Evolutionary conservation across 2,113 vertebrate species (phyloP).

Genomic region (Equus przewalskii): DNA sequence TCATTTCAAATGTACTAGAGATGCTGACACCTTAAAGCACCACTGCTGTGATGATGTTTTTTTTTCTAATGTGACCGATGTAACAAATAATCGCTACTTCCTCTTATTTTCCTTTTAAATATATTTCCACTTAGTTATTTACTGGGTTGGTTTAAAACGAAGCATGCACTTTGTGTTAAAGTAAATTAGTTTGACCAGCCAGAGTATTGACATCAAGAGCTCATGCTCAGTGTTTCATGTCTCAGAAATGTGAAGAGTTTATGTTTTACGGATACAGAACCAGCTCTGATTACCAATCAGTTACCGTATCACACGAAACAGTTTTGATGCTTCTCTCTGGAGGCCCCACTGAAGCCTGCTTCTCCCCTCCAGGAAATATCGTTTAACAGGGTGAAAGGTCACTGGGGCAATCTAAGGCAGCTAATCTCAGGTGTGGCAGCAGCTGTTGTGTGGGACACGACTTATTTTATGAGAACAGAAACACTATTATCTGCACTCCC

Average conservation of each 20-base stretch:
- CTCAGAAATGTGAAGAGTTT: neutral
- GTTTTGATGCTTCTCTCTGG: slow-evolving; percentile 42
- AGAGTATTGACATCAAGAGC: neutral
- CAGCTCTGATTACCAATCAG: neutral
- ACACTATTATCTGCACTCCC: slow-evolving; percentile 64
- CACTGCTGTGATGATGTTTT: neutral
- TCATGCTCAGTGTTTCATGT: neutral
- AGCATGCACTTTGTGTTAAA: slow-evolving; percentile 9
- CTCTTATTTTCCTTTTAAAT: slow-evolving; percentile 53
- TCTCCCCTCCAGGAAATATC: slow-evolving; percentile 34
- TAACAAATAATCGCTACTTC: slow-evolving; percentile 15
- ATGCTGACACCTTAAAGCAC: neutral
- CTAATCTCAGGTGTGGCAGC: slow-evolving; percentile 73
- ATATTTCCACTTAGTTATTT: neutral
- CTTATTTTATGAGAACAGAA: slow-evolving; percentile 72
- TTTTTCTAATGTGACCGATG: neutral
- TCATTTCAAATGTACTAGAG: slow-evolving; percentile 1
- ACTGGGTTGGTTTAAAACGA: neutral
- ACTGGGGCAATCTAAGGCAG: slow-evolving; percentile 30
- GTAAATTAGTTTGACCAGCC: neutral
- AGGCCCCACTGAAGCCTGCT: neutral
- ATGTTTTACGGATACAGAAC: neutral
- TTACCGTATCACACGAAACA: slow-evolving; percentile 30
- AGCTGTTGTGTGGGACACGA: slow-evolving; percentile 48
- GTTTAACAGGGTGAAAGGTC: slow-evolving; percentile 39